A percentile compares a stretch with the other conserved stretches of the same genome.
Evolutionary conservation across 2,113 vertebrate species (phyloP).

Genomic region (Heterocephalus glaber): DNA sequence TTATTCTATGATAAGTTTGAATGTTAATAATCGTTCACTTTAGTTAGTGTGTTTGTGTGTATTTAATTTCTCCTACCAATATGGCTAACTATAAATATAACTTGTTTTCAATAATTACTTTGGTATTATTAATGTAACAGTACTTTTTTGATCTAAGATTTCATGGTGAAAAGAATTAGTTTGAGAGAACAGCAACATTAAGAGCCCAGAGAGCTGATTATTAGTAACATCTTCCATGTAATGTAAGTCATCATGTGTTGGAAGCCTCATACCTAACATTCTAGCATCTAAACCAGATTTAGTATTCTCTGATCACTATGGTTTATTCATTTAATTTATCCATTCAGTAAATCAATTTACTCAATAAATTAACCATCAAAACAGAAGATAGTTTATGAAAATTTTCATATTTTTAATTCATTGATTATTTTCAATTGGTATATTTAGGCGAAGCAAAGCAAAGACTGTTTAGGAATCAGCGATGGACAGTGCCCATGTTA

Average conservation of each 20-base stretch:
- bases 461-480: background rate
- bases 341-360: background rate
- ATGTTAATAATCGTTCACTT: background rate
- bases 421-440: background rate
- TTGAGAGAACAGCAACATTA: background rate
- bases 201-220: background rate
- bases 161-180: background rate
- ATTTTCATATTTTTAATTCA: background rate
- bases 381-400: background rate
- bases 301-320: background rate
- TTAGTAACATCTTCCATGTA: background rate
- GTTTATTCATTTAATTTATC: background rate
- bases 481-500: background rate
- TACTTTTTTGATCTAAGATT: background rate
- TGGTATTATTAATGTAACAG: background rate
- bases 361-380: background rate
- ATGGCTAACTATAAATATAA: background rate
- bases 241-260: background rate
- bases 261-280: background rate
- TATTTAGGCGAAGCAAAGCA: background rate
- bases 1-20: background rate
- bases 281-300: background rate
- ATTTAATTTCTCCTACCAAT: background rate
- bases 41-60: background rate
- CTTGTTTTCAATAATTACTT: background rate